Conservation (phyloP, 2,797 vertebrate species). For the Neosilurus mollespiculum region DNA sequence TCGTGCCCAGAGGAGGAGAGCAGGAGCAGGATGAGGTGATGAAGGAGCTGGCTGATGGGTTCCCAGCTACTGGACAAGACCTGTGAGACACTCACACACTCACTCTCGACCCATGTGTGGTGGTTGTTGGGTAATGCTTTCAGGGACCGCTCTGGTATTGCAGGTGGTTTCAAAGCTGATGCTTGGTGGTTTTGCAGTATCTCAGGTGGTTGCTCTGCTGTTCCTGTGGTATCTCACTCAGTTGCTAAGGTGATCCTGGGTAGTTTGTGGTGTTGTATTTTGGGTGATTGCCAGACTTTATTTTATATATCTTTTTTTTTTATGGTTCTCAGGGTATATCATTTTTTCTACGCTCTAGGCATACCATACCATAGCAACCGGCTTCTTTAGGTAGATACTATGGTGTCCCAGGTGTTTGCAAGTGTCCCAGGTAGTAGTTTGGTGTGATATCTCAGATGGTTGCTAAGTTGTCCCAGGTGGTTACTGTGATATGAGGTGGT, state of each 20-base stretch:
- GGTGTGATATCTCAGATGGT: neutral
- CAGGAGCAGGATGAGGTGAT: slow-evolving; percentile 78
- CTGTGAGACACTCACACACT: slow-evolving; percentile 61
- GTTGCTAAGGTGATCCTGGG: too few species aligned
- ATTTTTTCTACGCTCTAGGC: too few species aligned
- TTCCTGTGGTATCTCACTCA: neutral
- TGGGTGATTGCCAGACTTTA: too few species aligned
- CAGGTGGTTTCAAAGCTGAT: neutral
- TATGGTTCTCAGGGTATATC: too few species aligned
- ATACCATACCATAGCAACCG: too few species aligned
- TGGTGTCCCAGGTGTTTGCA: too few species aligned
- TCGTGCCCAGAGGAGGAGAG: slow-evolving; percentile 84
- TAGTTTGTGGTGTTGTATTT: too few species aligned
- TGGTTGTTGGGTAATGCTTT: neutral
- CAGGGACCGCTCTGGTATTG: neutral
- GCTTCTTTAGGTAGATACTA: too few species aligned
- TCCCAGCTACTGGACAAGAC: slow-evolving; percentile 66
- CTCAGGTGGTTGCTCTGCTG: neutral
- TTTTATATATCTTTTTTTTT: too few species aligned
- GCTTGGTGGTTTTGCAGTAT: neutral
- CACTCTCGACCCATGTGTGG: neutral
- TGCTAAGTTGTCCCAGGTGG: neutral
- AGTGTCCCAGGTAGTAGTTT: too few species aligned
- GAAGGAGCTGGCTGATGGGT: slow-evolving; percentile 78
- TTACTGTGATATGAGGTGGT: too few species aligned